Percentiles rank a stretch among this genome's conserved stretches.
These are phyloP conservation scores for Myotis planiceps DNA, from an alignment of 2,797 vertebrate species.

Conservation along the genomic window DNA sequence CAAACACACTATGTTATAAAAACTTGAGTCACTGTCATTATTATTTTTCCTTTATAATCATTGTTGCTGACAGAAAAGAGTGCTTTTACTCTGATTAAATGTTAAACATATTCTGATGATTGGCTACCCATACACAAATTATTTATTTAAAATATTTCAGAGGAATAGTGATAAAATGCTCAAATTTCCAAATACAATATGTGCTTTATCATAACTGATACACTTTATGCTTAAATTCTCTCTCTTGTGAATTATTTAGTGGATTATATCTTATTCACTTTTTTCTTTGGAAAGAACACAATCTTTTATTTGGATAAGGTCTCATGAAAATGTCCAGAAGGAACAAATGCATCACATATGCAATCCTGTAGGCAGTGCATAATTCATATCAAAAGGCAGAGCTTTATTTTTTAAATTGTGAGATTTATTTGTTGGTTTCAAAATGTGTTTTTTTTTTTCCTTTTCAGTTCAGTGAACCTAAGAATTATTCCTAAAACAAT, in stretches of 20 bases:
- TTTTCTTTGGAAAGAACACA: constrained; percentile 9
- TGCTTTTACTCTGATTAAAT: not conserved
- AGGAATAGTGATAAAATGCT: not conserved
- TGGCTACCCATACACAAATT: not conserved
- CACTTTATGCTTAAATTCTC: not conserved
- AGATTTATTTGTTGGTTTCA: constrained; percentile 47
- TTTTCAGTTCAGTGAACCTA: constrained; percentile 64
- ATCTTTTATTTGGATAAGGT: constrained; percentile 34
- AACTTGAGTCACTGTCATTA: not conserved
- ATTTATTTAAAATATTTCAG: not conserved
- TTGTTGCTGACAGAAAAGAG: not conserved
- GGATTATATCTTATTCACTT: not conserved
- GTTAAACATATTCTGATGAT: not conserved
- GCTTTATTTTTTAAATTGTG: constrained; percentile 10
- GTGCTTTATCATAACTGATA: not conserved
- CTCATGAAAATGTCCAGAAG: constrained; percentile 47
- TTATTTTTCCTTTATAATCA: not conserved
- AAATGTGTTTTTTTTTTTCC: constrained; percentile 24
- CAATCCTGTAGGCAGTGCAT: constrained; percentile 33
- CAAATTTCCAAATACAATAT: not conserved
- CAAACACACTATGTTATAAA: not conserved
- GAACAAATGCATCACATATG: constrained; percentile 10
- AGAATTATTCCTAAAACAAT: constrained; percentile 57
- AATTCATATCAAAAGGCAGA: constrained; percentile 40
- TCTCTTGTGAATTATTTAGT: constrained; percentile 34